Evolutionary conservation across 2,888 invertebrate species (phyloP).

Genomic region (Pimpla rufipes): DNA sequence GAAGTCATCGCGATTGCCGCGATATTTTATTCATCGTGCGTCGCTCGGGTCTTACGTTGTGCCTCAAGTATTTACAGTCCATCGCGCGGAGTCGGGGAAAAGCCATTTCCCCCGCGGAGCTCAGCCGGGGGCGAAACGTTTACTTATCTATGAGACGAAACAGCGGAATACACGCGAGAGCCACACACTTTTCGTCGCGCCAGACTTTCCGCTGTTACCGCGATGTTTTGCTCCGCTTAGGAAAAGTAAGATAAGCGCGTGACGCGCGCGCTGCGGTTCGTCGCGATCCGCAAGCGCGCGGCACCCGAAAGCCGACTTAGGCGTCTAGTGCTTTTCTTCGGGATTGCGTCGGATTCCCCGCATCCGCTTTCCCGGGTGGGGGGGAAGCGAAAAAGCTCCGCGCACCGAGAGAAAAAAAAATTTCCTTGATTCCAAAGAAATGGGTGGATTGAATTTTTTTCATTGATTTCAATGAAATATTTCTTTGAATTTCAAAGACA

Average conservation of each 20-base stretch:
- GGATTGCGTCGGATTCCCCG: conserved; percentile 3
- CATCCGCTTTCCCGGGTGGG: not conserved
- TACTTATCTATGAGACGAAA: conserved; percentile 10
- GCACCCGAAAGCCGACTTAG: conserved; percentile 31
- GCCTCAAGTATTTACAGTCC: not conserved
- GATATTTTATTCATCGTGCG: not conserved
- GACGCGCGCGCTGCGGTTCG: not conserved
- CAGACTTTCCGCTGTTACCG: conserved; percentile 2
- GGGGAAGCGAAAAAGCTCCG: too few relatives aligned
- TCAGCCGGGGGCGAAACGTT: not conserved
- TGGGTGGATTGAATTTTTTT: too few relatives aligned
- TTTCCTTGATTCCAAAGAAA: too few relatives aligned
- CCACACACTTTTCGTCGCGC: not conserved
- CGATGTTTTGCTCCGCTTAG: conserved; percentile 70
- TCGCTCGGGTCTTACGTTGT: too few relatives aligned
- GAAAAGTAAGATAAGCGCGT: conserved; percentile 70
- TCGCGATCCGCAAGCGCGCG: not conserved
- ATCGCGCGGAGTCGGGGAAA: not conserved
- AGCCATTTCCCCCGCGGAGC: not conserved
- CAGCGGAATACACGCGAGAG: conserved; percentile 1
- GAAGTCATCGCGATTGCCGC: not conserved
- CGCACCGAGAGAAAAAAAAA: too few relatives aligned
- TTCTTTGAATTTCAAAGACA: too few relatives aligned
- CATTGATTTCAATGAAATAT: too few relatives aligned
- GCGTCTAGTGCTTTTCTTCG: conserved; percentile 42